Percentiles rank a stretch among this genome's conserved stretches.
Conservation (phyloP, 1,140 invertebrate genomes). For the Cydia amplana region DNA sequence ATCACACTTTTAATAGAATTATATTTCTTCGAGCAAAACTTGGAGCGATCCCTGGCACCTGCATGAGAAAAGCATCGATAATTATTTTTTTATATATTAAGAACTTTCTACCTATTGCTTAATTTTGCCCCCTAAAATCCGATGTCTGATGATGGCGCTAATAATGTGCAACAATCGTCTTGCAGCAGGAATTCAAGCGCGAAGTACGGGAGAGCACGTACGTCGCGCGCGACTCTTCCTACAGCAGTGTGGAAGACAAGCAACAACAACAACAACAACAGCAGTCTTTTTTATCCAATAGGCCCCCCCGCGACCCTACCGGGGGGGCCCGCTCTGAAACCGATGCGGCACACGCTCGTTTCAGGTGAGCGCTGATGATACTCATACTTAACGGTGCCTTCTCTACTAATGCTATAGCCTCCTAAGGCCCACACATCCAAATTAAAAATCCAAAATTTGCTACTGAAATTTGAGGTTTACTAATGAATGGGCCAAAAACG, state of each 20-base stretch:
- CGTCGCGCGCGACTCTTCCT: slow-evolving; percentile 72
- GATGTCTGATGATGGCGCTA: neutral
- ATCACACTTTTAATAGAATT: no score
- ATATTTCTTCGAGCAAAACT: no score
- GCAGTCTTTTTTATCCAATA: slow-evolving; percentile 81
- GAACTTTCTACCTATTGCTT: no score
- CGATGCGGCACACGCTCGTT: slow-evolving; percentile 79
- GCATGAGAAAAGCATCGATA: no score
- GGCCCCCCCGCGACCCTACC: slow-evolving; percentile 76
- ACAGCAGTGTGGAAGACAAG: slow-evolving; percentile 71
- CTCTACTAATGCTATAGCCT: no score
- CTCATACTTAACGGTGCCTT: neutral
- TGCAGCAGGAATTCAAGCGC: slow-evolving; percentile 67
- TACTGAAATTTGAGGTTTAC: no score
- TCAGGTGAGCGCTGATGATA: slow-evolving; percentile 54
- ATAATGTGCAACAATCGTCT: slow-evolving; percentile 32
- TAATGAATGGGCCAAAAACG: no score
- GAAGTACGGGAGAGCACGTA: slow-evolving; percentile 71
- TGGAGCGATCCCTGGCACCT: no score
- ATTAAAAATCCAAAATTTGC: no score
- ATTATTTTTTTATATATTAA: no score
- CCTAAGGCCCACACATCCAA: no score
- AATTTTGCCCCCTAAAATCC: no score
- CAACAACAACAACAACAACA: slow-evolving; percentile 64
- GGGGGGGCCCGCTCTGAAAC: slow-evolving; percentile 79